Conservation (phyloP, 1,140 invertebrate genomes). For the Neodiprion fabricii region DNA sequence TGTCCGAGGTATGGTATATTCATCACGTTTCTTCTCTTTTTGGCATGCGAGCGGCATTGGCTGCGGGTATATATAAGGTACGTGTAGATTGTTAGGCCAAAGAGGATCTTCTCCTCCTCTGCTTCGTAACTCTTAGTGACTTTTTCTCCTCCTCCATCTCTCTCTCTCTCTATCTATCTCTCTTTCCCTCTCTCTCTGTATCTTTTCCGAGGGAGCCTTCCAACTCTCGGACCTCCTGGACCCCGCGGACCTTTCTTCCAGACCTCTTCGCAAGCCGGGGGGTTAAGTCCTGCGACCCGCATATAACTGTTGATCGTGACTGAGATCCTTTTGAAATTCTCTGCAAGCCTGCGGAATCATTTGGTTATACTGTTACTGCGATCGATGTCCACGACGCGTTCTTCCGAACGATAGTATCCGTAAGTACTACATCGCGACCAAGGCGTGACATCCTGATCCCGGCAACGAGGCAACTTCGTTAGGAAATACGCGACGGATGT, state of each 20-base stretch:
- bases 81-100: background rate
- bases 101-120: background rate
- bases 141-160: background rate
- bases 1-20: background rate
- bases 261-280: background rate
- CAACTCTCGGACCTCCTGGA: background rate
- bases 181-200: conserved; percentile 12
- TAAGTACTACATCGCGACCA: too few relatives aligned
- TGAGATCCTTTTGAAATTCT: too few relatives aligned
- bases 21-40: background rate
- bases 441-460: too few relatives aligned
- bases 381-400: too few relatives aligned
- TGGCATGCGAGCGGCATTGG: too few relatives aligned
- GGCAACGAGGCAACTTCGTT: too few relatives aligned
- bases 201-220: background rate
- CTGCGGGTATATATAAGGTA: too few relatives aligned
- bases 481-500: too few relatives aligned
- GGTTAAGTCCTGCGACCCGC: conserved; percentile 1
- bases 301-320: background rate
- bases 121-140: background rate
- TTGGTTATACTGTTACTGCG: too few relatives aligned
- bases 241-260: background rate
- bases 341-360: too few relatives aligned
- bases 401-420: too few relatives aligned
- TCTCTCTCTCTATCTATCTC: conserved; percentile 8